A percentile compares a stretch with the other conserved stretches of the same genome.
Evolutionary conservation across 92 coral and sea anemone species (phyloP).

Genomic region (Porites rus): DNA sequence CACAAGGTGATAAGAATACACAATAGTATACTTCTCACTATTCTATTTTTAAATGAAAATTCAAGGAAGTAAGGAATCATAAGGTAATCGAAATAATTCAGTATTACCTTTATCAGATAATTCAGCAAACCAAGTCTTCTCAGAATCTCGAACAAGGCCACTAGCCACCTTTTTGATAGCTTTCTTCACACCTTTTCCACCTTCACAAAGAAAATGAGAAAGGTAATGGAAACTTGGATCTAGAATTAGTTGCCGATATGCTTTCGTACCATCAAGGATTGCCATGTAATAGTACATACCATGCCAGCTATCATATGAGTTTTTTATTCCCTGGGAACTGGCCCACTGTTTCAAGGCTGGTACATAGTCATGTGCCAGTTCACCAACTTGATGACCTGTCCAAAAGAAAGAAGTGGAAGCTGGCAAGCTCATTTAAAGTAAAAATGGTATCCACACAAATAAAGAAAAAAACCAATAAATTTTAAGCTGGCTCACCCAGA

Average conservation of each 20-base stretch:
- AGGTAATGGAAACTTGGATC: too few species aligned
- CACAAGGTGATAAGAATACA: neutral
- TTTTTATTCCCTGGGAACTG: constrained; percentile 11
- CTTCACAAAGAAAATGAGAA: too few species aligned
- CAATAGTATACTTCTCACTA: neutral
- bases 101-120: constrained; percentile 25
- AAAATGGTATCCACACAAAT: too few species aligned
- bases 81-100: neutral
- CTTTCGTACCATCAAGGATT: too few species aligned
- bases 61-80: neutral
- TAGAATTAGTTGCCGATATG: too few species aligned
- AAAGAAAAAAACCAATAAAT: too few species aligned
- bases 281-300: constrained; percentile 5
- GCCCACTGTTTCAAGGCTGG: constrained; percentile 26
- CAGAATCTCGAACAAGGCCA: constrained; percentile 30
- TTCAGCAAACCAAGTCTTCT: constrained; percentile 26
- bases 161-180: too few species aligned
- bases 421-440: too few species aligned
- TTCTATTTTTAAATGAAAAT: neutral
- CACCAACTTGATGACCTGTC: constrained; percentile 23
- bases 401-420: too few species aligned
- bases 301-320: constrained; percentile 48
- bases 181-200: too few species aligned
- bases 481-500: constrained; percentile 8
- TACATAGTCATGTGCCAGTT: constrained; percentile 34